Percentiles rank a stretch among this genome's conserved stretches.
phyloP scores from a whole-genome alignment of 2,888 invertebrate species.

The Ophonus ardosiacus region DNA sequence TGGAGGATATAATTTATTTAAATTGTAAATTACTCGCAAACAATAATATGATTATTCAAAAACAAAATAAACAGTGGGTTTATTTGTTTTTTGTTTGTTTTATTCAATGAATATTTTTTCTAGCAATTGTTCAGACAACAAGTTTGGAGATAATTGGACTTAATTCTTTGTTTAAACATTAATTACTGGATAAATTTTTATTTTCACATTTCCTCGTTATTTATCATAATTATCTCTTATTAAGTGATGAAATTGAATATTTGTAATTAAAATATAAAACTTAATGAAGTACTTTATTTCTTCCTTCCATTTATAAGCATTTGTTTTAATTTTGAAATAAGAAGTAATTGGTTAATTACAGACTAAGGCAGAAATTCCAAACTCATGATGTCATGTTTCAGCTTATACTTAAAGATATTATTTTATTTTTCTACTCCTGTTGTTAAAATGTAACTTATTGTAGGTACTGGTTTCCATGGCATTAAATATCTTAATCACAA shows the following conservation, averaged over 20 bases:
- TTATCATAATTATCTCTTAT: not conserved
- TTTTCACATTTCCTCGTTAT: not conserved
- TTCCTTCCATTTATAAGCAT: not conserved
- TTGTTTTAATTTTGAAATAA: conserved; percentile 18
- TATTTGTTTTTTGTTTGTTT: not conserved
- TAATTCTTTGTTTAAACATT: not conserved
- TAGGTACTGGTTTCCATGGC: too few relatives aligned
- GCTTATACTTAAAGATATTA: too few relatives aligned
- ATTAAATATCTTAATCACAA: too few relatives aligned
- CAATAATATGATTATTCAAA: conserved; percentile 7
- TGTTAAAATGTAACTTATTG: too few relatives aligned
- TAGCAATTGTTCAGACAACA: too few relatives aligned
- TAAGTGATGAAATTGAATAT: not conserved
- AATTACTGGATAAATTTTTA: not conserved
- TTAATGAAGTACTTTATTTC: conserved; percentile 1
- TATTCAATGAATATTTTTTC: not conserved
- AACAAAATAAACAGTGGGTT: conserved; percentile 1
- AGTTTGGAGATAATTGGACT: too few relatives aligned
- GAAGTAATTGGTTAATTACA: conserved; percentile 28
- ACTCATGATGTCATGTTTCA: conserved; percentile 8
- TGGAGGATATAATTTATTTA: conserved; percentile 10
- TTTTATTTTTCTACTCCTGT: too few relatives aligned
- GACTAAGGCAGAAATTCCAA: conserved; percentile 29
- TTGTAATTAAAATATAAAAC: conserved; percentile 7
- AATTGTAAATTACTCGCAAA: conserved; percentile 1